Evolutionary conservation across 2,888 invertebrate species (phyloP).

Genomic region (Agrochola lota): DNA sequence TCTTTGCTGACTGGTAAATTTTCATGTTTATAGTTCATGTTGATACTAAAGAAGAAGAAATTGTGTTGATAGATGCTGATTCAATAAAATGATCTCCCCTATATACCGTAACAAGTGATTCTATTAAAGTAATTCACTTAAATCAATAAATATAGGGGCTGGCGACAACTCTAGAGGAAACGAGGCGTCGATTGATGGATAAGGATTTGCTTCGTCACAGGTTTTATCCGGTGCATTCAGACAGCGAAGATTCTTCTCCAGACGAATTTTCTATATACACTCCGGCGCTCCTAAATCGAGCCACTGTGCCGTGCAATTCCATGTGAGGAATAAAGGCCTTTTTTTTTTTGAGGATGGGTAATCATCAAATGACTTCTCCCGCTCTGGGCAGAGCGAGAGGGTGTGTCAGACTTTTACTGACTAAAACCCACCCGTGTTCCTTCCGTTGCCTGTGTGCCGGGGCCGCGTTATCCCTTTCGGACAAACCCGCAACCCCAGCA

Average conservation of each 20-base stretch:
- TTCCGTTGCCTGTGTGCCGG: too few relatives aligned
- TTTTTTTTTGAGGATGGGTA: too few relatives aligned
- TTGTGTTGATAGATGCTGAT: constrained; percentile 19
- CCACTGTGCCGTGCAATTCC: neutral
- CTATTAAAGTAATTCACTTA: constrained; percentile 17
- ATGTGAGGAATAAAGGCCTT: neutral
- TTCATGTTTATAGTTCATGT: neutral
- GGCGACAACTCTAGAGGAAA: constrained; percentile 22
- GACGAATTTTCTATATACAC: neutral
- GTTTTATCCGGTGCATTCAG: neutral
- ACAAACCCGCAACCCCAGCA: too few relatives aligned
- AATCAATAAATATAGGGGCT: constrained; percentile 43
- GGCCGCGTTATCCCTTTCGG: too few relatives aligned
- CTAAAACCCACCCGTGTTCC: too few relatives aligned
- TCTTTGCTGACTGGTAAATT: too few relatives aligned
- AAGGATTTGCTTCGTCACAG: neutral
- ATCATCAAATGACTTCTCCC: too few relatives aligned
- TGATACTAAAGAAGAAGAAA: neutral
- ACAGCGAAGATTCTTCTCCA: neutral
- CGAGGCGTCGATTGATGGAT: neutral
- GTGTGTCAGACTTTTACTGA: too few relatives aligned
- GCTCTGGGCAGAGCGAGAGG: too few relatives aligned
- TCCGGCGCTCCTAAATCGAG: neutral
- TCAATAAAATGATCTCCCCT: constrained; percentile 37
- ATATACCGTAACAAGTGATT: constrained; percentile 8